Percentiles rank a stretch among this genome's conserved stretches.
These are phyloP conservation scores for Cactoblastis cactorum DNA, from an alignment of 2,888 invertebrate genomes.

Conservation along the genomic window DNA sequence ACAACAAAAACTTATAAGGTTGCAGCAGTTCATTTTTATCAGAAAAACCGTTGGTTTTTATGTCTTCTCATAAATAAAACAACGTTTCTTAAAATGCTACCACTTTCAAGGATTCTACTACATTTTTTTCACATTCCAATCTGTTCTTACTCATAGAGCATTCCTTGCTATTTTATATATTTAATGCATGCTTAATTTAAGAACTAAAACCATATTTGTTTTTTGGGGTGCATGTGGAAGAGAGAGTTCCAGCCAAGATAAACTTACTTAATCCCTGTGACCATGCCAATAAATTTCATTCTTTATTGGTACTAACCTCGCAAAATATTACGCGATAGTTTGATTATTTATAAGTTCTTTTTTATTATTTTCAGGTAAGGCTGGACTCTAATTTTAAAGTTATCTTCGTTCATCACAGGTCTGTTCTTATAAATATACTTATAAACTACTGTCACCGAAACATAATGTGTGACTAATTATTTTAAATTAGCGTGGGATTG, in stretches of 20 bases:
- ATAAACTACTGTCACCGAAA: conserved; percentile 5
- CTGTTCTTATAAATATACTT: conserved; percentile 15
- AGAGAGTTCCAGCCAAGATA: conserved; percentile 28
- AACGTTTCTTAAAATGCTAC: not conserved
- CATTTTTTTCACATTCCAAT: conserved; percentile 8
- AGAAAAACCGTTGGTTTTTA: conserved; percentile 10
- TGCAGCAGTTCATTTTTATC: not conserved
- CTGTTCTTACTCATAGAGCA: not conserved
- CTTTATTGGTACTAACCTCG: conserved; percentile 22
- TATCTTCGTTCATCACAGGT: conserved; percentile 3
- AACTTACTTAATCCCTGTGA: conserved; percentile 29
- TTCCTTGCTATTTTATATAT: not conserved
- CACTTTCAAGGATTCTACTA: not conserved
- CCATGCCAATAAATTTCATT: conserved; percentile 20
- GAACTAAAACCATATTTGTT: not conserved
- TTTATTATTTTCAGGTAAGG: conserved; percentile 51
- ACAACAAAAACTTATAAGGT: not conserved
- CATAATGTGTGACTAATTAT: not conserved
- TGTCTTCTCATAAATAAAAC: conserved; percentile 8
- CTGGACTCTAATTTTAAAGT: conserved; percentile 9
- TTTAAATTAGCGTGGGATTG: conserved; percentile 1
- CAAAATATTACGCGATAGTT: conserved; percentile 31
- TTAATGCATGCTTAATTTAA: not conserved
- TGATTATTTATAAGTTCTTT: conserved; percentile 32
- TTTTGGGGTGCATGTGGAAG: not conserved